Percentiles rank a stretch among this genome's conserved stretches.
phyloP scores from a whole-genome alignment of 2,113 vertebrate genomes.

The Acanthochromis polyacanthus region DNA sequence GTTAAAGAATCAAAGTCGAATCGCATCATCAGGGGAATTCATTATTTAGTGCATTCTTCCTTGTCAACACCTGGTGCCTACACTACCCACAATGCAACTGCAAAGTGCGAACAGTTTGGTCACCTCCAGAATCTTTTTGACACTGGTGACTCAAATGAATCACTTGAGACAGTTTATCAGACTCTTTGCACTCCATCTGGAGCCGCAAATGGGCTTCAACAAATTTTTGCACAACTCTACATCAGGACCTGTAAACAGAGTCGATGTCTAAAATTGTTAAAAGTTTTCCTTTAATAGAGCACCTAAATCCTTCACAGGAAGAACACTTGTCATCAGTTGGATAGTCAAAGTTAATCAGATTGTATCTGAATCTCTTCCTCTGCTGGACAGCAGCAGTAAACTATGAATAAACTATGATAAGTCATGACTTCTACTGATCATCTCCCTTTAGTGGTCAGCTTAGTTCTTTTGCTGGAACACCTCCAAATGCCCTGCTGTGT shows the following conservation, averaged over 20 bases:
- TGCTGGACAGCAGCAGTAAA: too few relatives aligned
- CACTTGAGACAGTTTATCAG: too few relatives aligned
- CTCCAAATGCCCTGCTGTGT: constrained; percentile 7
- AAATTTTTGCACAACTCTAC: background rate
- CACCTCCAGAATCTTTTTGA: too few relatives aligned
- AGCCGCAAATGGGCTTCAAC: too few relatives aligned
- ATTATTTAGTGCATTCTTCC: too few relatives aligned
- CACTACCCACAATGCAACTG: background rate
- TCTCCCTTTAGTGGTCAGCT: background rate
- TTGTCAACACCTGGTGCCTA: too few relatives aligned
- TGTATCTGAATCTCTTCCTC: background rate
- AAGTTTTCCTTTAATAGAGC: too few relatives aligned
- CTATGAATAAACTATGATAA: background rate
- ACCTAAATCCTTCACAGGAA: background rate
- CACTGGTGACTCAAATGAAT: too few relatives aligned
- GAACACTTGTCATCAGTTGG: background rate
- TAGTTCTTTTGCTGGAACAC: background rate
- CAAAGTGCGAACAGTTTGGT: background rate
- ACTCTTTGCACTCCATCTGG: too few relatives aligned
- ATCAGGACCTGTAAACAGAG: too few relatives aligned
- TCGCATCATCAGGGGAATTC: too few relatives aligned
- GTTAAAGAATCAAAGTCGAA: too few relatives aligned
- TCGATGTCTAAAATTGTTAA: background rate
- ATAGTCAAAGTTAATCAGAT: background rate
- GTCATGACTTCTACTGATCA: background rate